phyloP scores from a whole-genome alignment of 2,888 invertebrate species.

The Dendrolimus pini region DNA sequence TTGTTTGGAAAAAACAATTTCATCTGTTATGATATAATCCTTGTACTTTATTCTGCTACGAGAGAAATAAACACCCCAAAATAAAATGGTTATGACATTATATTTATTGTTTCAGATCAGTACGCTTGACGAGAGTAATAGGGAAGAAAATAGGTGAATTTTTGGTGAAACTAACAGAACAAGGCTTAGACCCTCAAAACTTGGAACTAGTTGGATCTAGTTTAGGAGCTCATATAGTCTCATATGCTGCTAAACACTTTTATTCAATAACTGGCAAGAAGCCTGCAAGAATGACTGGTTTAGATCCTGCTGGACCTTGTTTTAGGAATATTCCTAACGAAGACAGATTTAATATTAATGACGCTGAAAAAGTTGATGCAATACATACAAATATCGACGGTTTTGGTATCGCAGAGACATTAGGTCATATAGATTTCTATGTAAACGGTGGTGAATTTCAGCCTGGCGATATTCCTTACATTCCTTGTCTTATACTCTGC shows the following conservation, averaged over 20 bases:
- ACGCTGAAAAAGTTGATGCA: slow-evolving; percentile 47
- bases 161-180: slow-evolving; percentile 37
- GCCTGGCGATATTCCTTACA: slow-evolving; percentile 47
- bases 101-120: slow-evolving; percentile 42
- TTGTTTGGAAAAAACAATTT: too few species aligned
- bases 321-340: slow-evolving; percentile 39
- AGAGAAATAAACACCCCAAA: too few species aligned
- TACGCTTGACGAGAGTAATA: slow-evolving; percentile 42
- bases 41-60: too few species aligned
- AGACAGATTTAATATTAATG: slow-evolving; percentile 34
- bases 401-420: slow-evolving; percentile 55
- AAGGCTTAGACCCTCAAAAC: slow-evolving; percentile 43
- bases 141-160: slow-evolving; percentile 56
- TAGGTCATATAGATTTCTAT: slow-evolving; percentile 61
- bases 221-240: slow-evolving; percentile 51
- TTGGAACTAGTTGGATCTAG: slow-evolving; percentile 56
- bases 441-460: slow-evolving; percentile 64
- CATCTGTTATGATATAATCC: too few species aligned
- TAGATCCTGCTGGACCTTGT: slow-evolving; percentile 66
- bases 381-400: slow-evolving; percentile 67
- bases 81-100: too few species aligned
- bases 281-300: slow-evolving; percentile 46
- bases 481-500: slow-evolving; percentile 56
- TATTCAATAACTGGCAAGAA: slow-evolving; percentile 46
- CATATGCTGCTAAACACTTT: slow-evolving; percentile 53